Base-by-base conservation (phyloP, 2,888 invertebrate genomes). In the Asteroscopus sphinx region DNA sequence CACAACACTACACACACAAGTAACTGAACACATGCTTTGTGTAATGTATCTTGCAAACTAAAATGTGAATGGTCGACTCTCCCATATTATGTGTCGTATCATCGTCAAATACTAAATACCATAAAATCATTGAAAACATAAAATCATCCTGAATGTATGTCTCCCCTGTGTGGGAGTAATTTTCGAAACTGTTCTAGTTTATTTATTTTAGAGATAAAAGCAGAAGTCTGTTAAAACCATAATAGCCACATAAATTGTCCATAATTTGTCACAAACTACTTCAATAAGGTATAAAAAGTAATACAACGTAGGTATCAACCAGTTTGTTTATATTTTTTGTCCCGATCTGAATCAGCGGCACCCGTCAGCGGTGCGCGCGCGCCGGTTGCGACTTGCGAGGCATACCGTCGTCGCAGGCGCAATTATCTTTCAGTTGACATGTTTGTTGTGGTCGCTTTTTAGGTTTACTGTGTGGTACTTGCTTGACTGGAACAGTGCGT, bases 341-440 rank as follows among this genome's bases (percentile, higher is more conserved):
- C 69, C 64, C 40, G 51, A 37, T 39, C 59, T 79, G 80, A 80
- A 67, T 80, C 72, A 81, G 60, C n/a, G n/a, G n/a, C n/a, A n/a
- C n/a, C n/a, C n/a, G n/a, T 80, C 72, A 81, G 60, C 53, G n/a
- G 35, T 49, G 44, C 52, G 66, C 57, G 37, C 54, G 64, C 66
- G 53, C 65, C 67, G 72, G 67, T 75, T 71, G 65, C 57, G 59
- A 28, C 66, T 75, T 71, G 65, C 57, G 59, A 28, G 48, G 64
- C 66, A 60, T 64, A 65, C 70, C 63, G 62, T 55, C 51, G 68
- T 55, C 51, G 68, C 40, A 45, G 30, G 35, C 62, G 66, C 76
- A 65, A 48, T 70, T 67, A 67, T 63, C 69, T 60, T 51, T 39
- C 30, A n/a, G 15, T 44, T 60, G 60, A 54, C 62, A 54, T 54